These are phyloP conservation scores for Pangasius djambal DNA, from an alignment of 2,797 vertebrate genomes.

Conservation along the genomic window DNA sequence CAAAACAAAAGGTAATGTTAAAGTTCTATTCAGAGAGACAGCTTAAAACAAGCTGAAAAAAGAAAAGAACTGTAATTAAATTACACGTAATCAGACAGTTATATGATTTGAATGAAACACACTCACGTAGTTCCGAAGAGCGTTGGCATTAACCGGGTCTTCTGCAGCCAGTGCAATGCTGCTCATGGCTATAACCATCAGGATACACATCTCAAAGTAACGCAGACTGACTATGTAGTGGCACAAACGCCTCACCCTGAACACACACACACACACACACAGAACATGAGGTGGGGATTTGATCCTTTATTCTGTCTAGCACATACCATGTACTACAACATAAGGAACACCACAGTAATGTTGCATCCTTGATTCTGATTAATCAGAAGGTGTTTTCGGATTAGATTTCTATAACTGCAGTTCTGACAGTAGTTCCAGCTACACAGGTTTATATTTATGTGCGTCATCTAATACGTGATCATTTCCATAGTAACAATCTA, in stretches of 20 bases:
- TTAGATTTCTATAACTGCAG: too few species aligned
- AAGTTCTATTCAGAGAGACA: not conserved
- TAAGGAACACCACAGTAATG: too few species aligned
- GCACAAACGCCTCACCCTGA: conserved; percentile 88
- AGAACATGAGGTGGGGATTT: too few species aligned
- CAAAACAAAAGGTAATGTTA: conserved; percentile 16
- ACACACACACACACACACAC: conserved; percentile 6
- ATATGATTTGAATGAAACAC: not conserved
- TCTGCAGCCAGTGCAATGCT: conserved; percentile 95
- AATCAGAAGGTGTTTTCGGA: too few species aligned
- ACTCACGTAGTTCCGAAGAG: conserved; percentile 89
- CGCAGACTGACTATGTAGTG: conserved; percentile 93
- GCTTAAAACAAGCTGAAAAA: not conserved
- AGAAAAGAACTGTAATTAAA: not conserved
- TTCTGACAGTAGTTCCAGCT: too few species aligned
- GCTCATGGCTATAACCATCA: conserved; percentile 93
- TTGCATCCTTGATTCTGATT: too few species aligned
- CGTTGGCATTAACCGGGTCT: conserved; percentile 89
- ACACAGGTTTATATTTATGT: too few species aligned
- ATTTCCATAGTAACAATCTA: too few species aligned
- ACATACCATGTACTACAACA: too few species aligned
- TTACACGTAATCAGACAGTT: not conserved
- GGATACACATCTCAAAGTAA: conserved; percentile 97
- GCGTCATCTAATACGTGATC: too few species aligned
- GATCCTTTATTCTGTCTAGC: too few species aligned